A percentile compares a stretch with the other conserved stretches of the same genome.
Conservation (phyloP, 2,888 invertebrate species). For the Phasia obesa region DNA sequence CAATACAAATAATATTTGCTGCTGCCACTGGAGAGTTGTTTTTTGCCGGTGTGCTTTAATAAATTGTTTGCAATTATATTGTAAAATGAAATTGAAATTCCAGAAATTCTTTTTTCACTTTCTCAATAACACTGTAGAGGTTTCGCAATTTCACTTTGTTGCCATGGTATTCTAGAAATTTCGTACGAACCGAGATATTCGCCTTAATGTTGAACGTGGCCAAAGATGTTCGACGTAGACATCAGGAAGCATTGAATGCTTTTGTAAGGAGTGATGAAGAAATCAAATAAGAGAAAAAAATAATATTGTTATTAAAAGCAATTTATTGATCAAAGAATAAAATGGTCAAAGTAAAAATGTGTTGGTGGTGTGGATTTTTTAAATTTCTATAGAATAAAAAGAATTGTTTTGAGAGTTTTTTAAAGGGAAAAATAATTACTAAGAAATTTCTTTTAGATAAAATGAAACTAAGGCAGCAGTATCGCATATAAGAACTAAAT, state of each 20-base stretch:
- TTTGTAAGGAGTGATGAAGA: background rate
- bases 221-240: too few species aligned
- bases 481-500: too few species aligned
- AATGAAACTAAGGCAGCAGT: too few species aligned
- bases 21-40: background rate
- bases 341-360: too few species aligned
- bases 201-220: too few species aligned
- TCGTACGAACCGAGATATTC: too few species aligned
- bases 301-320: constrained; percentile 26
- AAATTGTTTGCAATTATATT: constrained; percentile 62
- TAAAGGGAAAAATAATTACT: too few species aligned
- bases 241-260: background rate
- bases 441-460: too few species aligned
- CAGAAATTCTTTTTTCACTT: constrained; percentile 38
- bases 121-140: background rate
- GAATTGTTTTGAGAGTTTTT: too few species aligned
- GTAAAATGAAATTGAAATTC: constrained; percentile 67
- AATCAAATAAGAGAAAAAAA: constrained; percentile 13
- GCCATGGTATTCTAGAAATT: background rate
- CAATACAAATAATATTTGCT: constrained; percentile 16
- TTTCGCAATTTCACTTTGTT: background rate
- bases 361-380: too few species aligned
- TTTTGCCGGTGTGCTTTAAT: constrained; percentile 15
- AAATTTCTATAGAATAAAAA: too few species aligned
- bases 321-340: constrained; percentile 1